Conservation (phyloP, 2,888 invertebrate species). For the Volucella zonaria region DNA sequence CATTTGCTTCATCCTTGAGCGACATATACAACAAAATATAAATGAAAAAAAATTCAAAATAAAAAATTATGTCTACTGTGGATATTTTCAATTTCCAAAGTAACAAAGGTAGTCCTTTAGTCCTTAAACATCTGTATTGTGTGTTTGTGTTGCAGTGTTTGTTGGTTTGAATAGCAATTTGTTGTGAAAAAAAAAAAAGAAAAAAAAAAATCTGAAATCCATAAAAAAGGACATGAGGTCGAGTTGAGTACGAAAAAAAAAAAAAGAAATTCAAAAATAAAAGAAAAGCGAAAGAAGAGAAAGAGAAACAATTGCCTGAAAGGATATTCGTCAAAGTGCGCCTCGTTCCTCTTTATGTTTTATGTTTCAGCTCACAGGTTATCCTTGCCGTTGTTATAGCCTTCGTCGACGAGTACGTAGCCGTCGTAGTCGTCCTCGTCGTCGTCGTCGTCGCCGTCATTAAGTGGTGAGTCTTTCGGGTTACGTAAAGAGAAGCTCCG, state of each 20-base stretch:
- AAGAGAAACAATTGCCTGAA: conserved; percentile 59
- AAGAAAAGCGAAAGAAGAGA: conserved; percentile 4
- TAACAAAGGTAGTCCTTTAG: conserved; percentile 34
- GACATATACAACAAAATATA: conserved; percentile 38
- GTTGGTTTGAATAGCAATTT: conserved; percentile 63
- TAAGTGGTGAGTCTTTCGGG: conserved; percentile 45
- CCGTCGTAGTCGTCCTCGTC: too few relatives aligned
- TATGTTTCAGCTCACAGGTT: not conserved
- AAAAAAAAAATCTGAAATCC: conserved; percentile 8
- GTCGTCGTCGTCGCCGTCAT: not conserved
- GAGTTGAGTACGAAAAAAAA: conserved; percentile 61
- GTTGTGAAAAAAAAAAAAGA: not conserved
- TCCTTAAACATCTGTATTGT: conserved; percentile 14
- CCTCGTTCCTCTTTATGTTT: conserved; percentile 50
- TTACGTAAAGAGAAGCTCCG: conserved; percentile 70
- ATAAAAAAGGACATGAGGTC: conserved; percentile 66
- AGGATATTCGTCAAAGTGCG: conserved; percentile 57
- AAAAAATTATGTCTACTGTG: conserved; percentile 51
- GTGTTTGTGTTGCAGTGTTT: conserved; percentile 46
- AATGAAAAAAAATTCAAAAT: not conserved
- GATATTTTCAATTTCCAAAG: conserved; percentile 51
- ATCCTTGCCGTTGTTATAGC: conserved; percentile 10
- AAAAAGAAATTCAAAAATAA: not conserved
- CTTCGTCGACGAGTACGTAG: too few relatives aligned
- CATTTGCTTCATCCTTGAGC: conserved; percentile 64